Percentiles rank a stretch among this genome's conserved stretches.
Conservation (phyloP, 1,140 invertebrate genomes). For the Rhagoletis pomonella region DNA sequence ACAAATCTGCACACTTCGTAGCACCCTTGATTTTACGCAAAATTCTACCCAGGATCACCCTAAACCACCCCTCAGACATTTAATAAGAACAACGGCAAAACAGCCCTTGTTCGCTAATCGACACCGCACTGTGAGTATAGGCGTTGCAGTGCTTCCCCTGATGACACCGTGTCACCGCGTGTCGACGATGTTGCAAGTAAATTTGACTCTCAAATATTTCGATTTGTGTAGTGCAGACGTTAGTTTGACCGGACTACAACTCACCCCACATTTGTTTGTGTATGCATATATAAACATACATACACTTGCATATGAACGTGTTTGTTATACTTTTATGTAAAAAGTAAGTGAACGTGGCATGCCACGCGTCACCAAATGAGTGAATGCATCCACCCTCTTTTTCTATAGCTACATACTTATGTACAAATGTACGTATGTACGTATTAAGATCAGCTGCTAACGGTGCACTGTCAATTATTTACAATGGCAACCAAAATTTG, state of each 20-base stretch:
- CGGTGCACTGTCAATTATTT: constrained; percentile 21
- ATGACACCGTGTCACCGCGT: neutral
- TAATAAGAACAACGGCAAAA: neutral
- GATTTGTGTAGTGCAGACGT: neutral
- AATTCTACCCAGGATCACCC: neutral
- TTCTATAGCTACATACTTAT: neutral
- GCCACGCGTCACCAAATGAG: constrained; percentile 5
- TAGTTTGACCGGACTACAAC: neutral
- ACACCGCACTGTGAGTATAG: neutral
- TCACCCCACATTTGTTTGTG: neutral
- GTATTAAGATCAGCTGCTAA: neutral
- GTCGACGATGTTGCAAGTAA: neutral
- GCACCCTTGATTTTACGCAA: neutral
- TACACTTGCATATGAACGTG: neutral
- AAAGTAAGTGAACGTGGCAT: constrained; percentile 1
- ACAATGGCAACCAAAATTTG: constrained; percentile 7
- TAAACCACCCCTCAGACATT: neutral
- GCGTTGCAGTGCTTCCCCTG: neutral
- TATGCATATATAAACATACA: neutral
- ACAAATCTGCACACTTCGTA: neutral
- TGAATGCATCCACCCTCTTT: neutral
- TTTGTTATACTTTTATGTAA: neutral
- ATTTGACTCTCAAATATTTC: neutral
- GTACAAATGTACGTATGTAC: neutral
- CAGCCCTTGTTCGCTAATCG: constrained; percentile 32